These are phyloP conservation scores for Griposia aprilina DNA, from an alignment of 2,888 invertebrate genomes.

Conservation along the genomic window DNA sequence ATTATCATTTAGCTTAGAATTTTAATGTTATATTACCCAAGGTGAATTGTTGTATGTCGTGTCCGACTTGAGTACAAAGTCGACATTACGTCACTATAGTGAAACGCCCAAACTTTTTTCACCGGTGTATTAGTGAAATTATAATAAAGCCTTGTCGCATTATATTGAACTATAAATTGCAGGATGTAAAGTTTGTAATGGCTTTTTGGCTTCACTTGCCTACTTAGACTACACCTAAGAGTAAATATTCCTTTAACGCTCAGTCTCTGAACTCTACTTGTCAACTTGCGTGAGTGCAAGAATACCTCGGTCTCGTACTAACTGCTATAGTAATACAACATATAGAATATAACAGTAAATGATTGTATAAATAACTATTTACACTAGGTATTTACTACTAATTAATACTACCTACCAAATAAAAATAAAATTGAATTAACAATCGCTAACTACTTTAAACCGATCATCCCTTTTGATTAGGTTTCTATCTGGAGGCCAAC, in stretches of 20 bases:
- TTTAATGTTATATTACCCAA: conserved; percentile 55
- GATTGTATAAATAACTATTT: too few relatives aligned
- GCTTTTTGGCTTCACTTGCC: not conserved
- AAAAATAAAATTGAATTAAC: too few relatives aligned
- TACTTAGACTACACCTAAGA: not conserved
- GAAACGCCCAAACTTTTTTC: conserved; percentile 61
- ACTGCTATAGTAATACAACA: not conserved
- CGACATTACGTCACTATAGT: conserved; percentile 57
- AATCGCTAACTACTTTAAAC: not conserved
- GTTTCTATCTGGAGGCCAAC: conserved; percentile 1
- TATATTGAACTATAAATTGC: conserved; percentile 24
- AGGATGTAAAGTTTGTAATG: conserved; percentile 10
- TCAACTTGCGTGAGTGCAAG: not conserved
- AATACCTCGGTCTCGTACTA: not conserved
- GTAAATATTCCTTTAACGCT: too few relatives aligned
- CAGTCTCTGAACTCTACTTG: not conserved
- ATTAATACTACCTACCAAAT: too few relatives aligned
- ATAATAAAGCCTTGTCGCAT: conserved; percentile 33
- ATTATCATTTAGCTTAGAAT: conserved; percentile 54
- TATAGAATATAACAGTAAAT: too few relatives aligned
- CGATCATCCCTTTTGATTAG: not conserved
- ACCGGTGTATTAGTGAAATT: conserved; percentile 48
- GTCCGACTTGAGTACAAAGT: conserved; percentile 53
- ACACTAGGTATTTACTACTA: too few relatives aligned
- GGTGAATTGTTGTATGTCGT: conserved; percentile 65